phyloP scores from a whole-genome alignment of 35 echinoderm and acorn worm species.

The Amphiura filiformis region DNA sequence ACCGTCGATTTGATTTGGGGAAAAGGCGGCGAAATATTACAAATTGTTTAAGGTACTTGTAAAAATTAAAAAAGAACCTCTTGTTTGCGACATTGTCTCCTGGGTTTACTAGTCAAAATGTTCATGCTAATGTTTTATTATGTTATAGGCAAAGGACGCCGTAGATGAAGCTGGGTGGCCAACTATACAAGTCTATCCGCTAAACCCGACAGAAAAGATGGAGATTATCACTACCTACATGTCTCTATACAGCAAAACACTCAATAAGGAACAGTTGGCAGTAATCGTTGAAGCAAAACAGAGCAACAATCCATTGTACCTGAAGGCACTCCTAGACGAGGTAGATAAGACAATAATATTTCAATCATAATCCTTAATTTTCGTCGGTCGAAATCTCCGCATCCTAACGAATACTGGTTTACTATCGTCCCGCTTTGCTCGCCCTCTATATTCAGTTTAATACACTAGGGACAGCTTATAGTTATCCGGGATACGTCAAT shows the following conservation, averaged over 20 bases:
- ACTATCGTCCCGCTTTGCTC: too few relatives aligned
- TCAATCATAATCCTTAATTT: neutral
- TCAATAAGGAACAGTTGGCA: constrained; percentile 61
- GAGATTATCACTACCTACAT: constrained; percentile 81
- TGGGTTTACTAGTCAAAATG: too few relatives aligned
- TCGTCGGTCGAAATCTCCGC: too few relatives aligned
- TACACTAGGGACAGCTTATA: too few relatives aligned
- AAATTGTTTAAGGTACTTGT: too few relatives aligned
- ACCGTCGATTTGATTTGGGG: too few relatives aligned
- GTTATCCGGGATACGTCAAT: too few relatives aligned
- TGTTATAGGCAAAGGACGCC: constrained; percentile 51
- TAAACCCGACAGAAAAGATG: constrained; percentile 57
- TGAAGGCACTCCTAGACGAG: constrained; percentile 89
- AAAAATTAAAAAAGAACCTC: too few relatives aligned
- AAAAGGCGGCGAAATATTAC: too few relatives aligned
- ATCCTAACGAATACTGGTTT: too few relatives aligned
- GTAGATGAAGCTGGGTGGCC: constrained; percentile 56
- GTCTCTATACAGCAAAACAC: constrained; percentile 77
- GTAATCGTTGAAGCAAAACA: constrained; percentile 67
- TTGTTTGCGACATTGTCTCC: too few relatives aligned
- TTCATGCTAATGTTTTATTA: neutral
- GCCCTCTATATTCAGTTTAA: too few relatives aligned
- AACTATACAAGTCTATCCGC: constrained; percentile 50
- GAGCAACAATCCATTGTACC: constrained; percentile 82
- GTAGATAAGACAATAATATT: constrained; percentile 7